Evolutionary conservation across 2,888 invertebrate genomes (phyloP).

Genomic region (Melanostoma mellinum): DNA sequence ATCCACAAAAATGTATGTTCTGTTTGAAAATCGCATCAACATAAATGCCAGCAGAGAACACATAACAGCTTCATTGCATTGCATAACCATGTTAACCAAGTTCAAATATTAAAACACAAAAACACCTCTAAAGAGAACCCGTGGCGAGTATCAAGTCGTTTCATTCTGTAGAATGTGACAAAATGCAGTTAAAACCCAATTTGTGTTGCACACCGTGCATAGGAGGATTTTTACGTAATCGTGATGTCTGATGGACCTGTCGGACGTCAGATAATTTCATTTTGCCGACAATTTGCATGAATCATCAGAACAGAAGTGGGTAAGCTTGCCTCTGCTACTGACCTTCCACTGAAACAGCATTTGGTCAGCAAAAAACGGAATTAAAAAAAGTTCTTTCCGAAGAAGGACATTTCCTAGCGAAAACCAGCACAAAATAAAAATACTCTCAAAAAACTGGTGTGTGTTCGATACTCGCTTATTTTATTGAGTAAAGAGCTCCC

Average conservation of each 20-base stretch:
- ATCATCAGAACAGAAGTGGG: not conserved
- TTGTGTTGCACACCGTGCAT: not conserved
- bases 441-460: no score
- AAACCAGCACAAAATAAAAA: no score
- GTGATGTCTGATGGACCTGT: not conserved
- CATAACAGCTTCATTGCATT: slow-evolving; percentile 13
- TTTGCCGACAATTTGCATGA: slow-evolving; percentile 26
- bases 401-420: no score
- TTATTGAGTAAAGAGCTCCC: no score
- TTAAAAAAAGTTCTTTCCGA: no score
- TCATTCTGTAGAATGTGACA: not conserved
- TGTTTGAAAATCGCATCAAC: not conserved
- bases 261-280: slow-evolving; percentile 12
- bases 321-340: no score
- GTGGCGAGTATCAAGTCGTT: not conserved
- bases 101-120: not conserved
- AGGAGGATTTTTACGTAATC: not conserved
- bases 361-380: no score
- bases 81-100: not conserved
- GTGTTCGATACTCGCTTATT: no score
- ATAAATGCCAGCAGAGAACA: slow-evolving; percentile 11
- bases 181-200: slow-evolving; percentile 9
- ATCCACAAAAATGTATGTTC: no score
- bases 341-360: no score
- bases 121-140: not conserved